These are phyloP conservation scores for Sterrhoptilus dennistouni DNA, from an alignment of 2,113 vertebrate species.

Conservation along the genomic window DNA sequence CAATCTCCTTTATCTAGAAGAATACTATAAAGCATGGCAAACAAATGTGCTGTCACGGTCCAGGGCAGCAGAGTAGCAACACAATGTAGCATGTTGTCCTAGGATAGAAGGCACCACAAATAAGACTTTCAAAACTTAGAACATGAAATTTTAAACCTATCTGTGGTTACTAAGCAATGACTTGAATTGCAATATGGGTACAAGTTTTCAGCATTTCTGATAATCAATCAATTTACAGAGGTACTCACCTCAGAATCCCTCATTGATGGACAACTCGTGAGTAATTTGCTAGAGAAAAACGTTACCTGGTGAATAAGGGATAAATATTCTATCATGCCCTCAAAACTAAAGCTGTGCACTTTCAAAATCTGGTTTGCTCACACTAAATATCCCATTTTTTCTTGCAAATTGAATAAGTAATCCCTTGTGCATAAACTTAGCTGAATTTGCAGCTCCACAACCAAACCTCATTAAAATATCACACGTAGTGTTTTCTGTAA, in stretches of 20 bases:
- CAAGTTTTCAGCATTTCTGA: background rate
- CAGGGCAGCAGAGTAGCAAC: background rate
- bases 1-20: background rate
- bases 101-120: background rate
- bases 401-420: background rate
- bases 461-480: constrained; percentile 12
- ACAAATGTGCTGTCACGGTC: background rate
- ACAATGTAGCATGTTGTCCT: background rate
- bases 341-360: background rate
- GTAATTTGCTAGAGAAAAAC: background rate
- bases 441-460: background rate
- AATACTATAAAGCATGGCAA: background rate
- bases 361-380: background rate
- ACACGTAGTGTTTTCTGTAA: background rate
- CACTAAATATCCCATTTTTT: background rate
- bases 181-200: background rate
- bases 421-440: background rate
- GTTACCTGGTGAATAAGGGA: background rate
- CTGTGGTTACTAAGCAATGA: background rate
- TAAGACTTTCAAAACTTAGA: background rate
- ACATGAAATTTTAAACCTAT: background rate
- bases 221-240: background rate
- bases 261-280: background rate
- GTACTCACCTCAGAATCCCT: background rate
- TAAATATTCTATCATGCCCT: background rate